Base-by-base conservation (phyloP, 2,888 invertebrate genomes). In the Barypeithes pellucidus region DNA sequence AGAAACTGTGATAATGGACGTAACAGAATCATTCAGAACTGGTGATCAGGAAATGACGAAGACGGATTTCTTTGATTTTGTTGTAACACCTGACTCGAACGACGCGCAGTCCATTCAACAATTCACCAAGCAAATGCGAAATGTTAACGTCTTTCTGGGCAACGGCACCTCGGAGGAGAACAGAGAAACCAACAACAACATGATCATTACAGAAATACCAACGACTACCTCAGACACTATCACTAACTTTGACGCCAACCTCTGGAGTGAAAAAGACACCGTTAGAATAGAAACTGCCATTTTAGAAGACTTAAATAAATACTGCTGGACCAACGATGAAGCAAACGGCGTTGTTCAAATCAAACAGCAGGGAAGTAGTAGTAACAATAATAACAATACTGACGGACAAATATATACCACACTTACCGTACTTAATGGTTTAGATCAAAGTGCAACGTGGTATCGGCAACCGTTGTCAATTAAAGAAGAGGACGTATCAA, bases 11-110 rank as follows among this genome's bases (percentile, higher is more conserved):
- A 87, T 89, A 89, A 94, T 94, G 94, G 94, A 94, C 89, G 92
- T 95, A 87, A 93, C 93, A 87, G 93, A 94, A 89, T 89, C 72
- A 59, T 74, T 72, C 41, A 62, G 71, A 52, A 54, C 67, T 36
- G 57, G 29, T 12, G 74, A 68, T n/a, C 76, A 94, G 87, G 94
- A 95, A 88, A 89, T 95, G 87, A 91, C 93, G 81, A 94, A 95
- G 88, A 93, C 94, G 79, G 95, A 95, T 88, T 95, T 95, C 89
- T 95, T 95, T 87, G 95, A 95, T 87, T 94, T 95, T 87, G 95
- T 95, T 76, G 94, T 94, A 66, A 93, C 94, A 57, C 93, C 94
- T 73, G 93, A 93, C 81, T 90, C 93, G 82, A 91, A 90, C 82
- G 92, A 92, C 86, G 90, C 91, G 59, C 88, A 88, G 33, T 85